Base-by-base conservation (phyloP, 1,140 invertebrate species). In the Tetragnatha versicolor region DNA sequence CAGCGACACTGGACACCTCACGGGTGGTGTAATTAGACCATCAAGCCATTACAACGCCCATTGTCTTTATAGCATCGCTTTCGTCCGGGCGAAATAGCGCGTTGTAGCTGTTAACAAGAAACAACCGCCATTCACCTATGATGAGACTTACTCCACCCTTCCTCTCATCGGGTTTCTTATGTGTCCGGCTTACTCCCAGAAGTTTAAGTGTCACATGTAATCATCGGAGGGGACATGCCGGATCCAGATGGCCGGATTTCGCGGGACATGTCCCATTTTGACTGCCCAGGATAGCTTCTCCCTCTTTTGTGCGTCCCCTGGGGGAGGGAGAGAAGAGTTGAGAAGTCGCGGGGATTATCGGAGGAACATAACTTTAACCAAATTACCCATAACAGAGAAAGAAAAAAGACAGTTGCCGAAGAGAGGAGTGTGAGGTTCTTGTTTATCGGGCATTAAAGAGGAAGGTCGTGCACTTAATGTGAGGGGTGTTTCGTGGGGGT, bases 181-280 rank as follows among this genome's bases (percentile, higher is more conserved):
- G 33, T 49, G 55, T 49, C 72, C 58, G 49, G 29, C 27, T 35
- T 61, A 53, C 61, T 61, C 27, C 42, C 58, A 12, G 29, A 49
- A 39, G 58, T 63, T 75, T 75, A 75, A 75, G 72, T 75, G 72
- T 75, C 72, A 75, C 72, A 27, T 75, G 60, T 75, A 75, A 75
- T 75, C 72, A 75, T 75, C 72, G 58, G 63, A 75, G 63, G n/a
- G n/a, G 58, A 61, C 72, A 75, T 75, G 72, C 63, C 60, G 29
- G 31, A 7, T 42, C 72, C 72, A 75, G 72, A 75, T 75, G 72
- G 60, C 72, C 22, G 42, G 72, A 75, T 75, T 63, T 75, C 63
- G 72, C 51, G 72, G 72, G 58, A 75, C 72, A 75, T 75, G 72
- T 75, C 72, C 72, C 58, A 75, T 75, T 75, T 75, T 60, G 58